Evolutionary conservation across 2,888 invertebrate species (phyloP), one percentile per base, ranked within the genome.

Genomic region (Dryomyza anilis): DNA sequence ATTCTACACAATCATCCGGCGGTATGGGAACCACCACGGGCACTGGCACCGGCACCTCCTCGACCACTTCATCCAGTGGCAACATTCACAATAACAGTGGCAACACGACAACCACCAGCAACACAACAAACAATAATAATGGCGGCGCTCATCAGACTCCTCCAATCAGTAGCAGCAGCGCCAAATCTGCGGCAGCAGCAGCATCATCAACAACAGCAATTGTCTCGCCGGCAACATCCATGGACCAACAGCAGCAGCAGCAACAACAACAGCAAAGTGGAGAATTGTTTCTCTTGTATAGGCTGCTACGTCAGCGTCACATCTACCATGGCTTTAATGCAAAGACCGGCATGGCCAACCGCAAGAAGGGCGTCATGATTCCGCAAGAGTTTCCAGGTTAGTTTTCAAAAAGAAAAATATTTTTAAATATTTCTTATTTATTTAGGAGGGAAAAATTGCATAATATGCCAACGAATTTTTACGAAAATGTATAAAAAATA

Each of bases 301-400:
- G 82, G 71, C 74, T 80, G 68, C 74, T 83, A 66, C 76, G 78
- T 19, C 81, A 82, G 66, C 76, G 83, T 39, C 78, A 78, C 66
- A 80, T 83, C 59, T 83, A 79, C 71, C 83, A 83, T 71, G 83
- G 83, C 19, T 75, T 78, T 67, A 83, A 83, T 71, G 76, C 81
- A 27, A 83, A 83, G 69, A 76, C 79, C 33, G 76, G 79, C 67
- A 75, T 76, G 16, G 73, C 78, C 43, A 81, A 78, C 70, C 77
- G 81, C 60, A 83, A 83, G 57, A 83, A 83, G 69, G 79, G 79
- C 46, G 79, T 83, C 57, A 80, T 81, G 63, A 83, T 83, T 74
- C 83, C 83, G 25, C 83, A 83, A 68, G 83, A 83, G 71, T 83
- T 83, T 78, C 78, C 82, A 74, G 83, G 83, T 83, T 67, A 78